Base-by-base conservation (phyloP, 2,113 vertebrate genomes). In the Ariopsis seemanni region DNA sequence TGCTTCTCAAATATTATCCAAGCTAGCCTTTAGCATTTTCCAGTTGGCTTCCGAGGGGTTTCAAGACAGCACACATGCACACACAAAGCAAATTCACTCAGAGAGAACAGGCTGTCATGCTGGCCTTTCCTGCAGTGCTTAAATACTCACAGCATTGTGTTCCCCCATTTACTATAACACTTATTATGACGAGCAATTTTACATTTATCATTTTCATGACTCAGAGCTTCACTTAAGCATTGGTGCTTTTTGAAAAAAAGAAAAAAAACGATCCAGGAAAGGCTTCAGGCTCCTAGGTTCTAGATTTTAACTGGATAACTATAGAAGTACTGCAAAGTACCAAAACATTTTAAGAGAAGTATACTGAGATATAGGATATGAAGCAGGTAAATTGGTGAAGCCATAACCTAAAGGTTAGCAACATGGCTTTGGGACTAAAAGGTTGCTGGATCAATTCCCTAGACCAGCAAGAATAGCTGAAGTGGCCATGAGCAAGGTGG, bases 1-100 rank as follows among this genome's bases (percentile, higher is more conserved):
- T 14, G 2, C 52, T 85, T 55, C 52, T 87, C 78, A 79, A 86
- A 87, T 78, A 84, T 88, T 88, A 85, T 71, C 82, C 60, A 20
- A 83, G 60, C 63, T 86, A 84, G 74, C 84, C 79, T 82, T 84
- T 69, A 84, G 80, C 65, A 84, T 89, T 91, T 88, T 88, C 86
- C 67, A 91, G 88, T 88, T 80, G 84, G 79, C 57, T 88, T 87
- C 52, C 4, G 81, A 69, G 71, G 52, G 86, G 50, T 90, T 42
- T 85, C 85, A 60, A 58, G 75, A 50, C 78, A 53, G 27, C 34
- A 48, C 50, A 82, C 67, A 48, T 34, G 79, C 67, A 82, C 82
- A 57, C 8, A 58, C 83, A 88, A 86, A 91, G 77, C 84, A 83
- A 88, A 90, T 82, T 63, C 82, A 63, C 82, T 85, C 74, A 55